These are phyloP conservation scores for Ormyrus labotus DNA, from an alignment of 2,888 invertebrate species.

Conservation along the genomic window DNA sequence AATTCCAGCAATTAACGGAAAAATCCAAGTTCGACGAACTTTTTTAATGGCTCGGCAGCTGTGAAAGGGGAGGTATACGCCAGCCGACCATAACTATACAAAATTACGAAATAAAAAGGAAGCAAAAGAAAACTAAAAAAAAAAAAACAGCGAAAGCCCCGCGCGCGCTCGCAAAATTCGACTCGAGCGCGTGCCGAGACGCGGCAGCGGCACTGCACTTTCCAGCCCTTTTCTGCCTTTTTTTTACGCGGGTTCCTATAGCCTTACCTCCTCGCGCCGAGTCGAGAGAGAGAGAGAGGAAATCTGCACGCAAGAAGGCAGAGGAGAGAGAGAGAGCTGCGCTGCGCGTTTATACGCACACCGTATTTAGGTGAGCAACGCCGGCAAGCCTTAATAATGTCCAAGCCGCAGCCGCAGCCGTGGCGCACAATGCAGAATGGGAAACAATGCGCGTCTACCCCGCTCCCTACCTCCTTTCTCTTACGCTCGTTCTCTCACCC, in stretches of 20 bases:
- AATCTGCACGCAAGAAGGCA: too few species aligned
- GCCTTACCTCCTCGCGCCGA: too few species aligned
- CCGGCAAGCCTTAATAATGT: conserved; percentile 25
- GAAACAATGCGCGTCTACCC: conserved; percentile 36
- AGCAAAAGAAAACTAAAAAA: background rate
- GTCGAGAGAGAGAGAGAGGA: too few species aligned
- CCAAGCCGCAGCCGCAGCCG: background rate
- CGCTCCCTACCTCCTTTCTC: background rate
- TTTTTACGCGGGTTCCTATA: too few species aligned
- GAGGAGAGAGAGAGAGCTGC: too few species aligned
- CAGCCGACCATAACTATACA: background rate
- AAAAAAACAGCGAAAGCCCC: background rate
- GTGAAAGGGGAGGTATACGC: too few species aligned
- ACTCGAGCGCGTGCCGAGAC: too few species aligned
- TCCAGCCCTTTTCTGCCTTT: too few species aligned
- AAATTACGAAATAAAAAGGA: conserved; percentile 41
- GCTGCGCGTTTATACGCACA: background rate
- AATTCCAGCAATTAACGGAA: conserved; percentile 33
- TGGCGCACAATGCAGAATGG: conserved; percentile 12
- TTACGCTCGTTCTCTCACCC: background rate
- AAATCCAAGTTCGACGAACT: conserved; percentile 45
- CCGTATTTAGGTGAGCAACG: conserved; percentile 25
- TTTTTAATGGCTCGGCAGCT: conserved; percentile 42
- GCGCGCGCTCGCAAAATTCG: background rate
- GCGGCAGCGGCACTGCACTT: too few species aligned